Evolutionary conservation across 2,113 vertebrate genomes (phyloP).

Genomic region (Baryphthengus martii): DNA sequence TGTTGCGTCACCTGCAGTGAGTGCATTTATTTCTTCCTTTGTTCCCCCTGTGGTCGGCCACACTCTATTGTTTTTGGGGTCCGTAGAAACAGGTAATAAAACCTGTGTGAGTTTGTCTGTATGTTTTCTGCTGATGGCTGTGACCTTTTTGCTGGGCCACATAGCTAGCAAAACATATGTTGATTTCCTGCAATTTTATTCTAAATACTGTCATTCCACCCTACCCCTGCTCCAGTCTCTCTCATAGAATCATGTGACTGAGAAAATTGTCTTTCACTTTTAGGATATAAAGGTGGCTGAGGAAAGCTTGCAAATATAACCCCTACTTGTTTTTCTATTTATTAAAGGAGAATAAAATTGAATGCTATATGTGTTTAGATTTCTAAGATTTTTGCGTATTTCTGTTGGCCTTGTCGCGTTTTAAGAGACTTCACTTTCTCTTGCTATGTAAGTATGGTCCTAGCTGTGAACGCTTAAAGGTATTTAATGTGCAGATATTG

Average conservation of each 20-base stretch:
- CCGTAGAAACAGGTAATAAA: no score
- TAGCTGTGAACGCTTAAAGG: no score
- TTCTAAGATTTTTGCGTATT: neutral
- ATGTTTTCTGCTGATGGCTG: no score
- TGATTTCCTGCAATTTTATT: neutral
- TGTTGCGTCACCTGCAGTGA: no score
- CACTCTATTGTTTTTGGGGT: no score
- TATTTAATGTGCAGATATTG: no score
- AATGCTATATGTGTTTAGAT: no score
- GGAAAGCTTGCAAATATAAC: neutral
- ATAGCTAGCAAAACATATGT: no score
- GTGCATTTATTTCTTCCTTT: no score
- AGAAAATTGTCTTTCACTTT: neutral
- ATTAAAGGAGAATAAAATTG: neutral
- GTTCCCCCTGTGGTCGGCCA: no score
- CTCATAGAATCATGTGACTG: neutral
- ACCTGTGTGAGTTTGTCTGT: no score
- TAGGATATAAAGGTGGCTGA: neutral
- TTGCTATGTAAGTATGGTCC: neutral
- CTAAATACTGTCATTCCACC: neutral
- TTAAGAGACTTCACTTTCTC: neutral
- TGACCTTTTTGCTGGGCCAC: no score
- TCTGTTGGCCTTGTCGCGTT: neutral
- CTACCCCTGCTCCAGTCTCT: fast-evolving
- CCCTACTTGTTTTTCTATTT: neutral